Base-by-base conservation (phyloP, 2,888 invertebrate genomes). In the Endotricha flammealis region DNA sequence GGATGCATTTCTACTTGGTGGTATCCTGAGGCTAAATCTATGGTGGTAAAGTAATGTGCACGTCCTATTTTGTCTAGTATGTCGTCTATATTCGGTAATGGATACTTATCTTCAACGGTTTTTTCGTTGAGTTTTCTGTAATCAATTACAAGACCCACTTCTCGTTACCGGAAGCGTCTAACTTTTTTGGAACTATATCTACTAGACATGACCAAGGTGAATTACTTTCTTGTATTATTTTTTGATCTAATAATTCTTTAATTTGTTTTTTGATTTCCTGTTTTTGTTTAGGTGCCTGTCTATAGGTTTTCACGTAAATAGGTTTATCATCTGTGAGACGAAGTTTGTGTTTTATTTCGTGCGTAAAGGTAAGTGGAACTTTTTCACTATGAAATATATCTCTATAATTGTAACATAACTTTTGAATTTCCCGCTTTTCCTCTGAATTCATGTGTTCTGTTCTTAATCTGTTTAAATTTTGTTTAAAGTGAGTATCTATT, bases 301-400 rank as follows among this genome's bases (percentile, higher is more conserved):
- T 44, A 37, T 50, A 45, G 20, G 32, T 38, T 23, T 37, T 32
- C 0, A 57, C 49, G 13, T 29, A 55, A 2, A 59, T 50, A 0
- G 58, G 47, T 28, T 37, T 44, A 6, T 41, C 13, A 4, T 46
- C 50, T 1, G 48, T 41, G n/a, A 52, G 3, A 33, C 48, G 50
- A n/a, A 76, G 57, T 39, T 58, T 35, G 8, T 74, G 73, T 46
- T 58, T 59, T 1, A 67, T 44, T 8, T 50, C 29, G 23, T 62
- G 50, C 2, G 63, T 65, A 4, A 53, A 54, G 0, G 57, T 51
- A 17, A 69, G 14, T 0, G 60, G 53, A 1, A 62, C 47, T 3
- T 56, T 44, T 14, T 62, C 58, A 6, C 44, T 46, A 23, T 64
- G 46, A 36, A 70, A 65, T 3, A 70, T 50, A 5, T 71, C 63